Base-by-base conservation (phyloP, 1,140 invertebrate genomes). In the Sycobia sp. region DNA sequence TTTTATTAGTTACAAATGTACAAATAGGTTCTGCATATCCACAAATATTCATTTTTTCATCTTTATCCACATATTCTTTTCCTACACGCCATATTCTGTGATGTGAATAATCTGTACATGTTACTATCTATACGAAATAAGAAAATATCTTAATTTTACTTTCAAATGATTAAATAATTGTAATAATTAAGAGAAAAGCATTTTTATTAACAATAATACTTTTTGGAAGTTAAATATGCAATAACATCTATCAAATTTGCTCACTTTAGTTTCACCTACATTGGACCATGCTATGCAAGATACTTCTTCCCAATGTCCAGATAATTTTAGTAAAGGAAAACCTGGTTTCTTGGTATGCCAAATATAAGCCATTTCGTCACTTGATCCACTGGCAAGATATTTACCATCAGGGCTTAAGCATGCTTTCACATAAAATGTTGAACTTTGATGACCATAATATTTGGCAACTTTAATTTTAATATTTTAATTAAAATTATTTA, bases 321-420 rank as follows among this genome's bases (percentile, higher is more conserved):
- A 80, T 0, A 95, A 80, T 59, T 85, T 85, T 13, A 90, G 83
- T 23, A 93, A 70, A 1, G 90, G 90, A 47, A 79, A 65, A 16
- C 86, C 85, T 18, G 83, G 78, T 67, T 83, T 83, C 3, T 84
- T 84, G 8, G 87, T 84, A 72, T 89, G 87, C 92, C 93, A 96
- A 61, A 95, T 89, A 69, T 94, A 94, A 0, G 91, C 93, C 67
- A 87, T 83, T 68, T 90, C 87, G 77, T 94, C 92, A 72, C 89
- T 91, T 62, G 92, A 94, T 1, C 93, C 93, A 79, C 91, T 93
- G 0, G 92, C 78, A 13, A 96, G 77, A 76, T 92, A 95, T 44
- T 84, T 82, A 1, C 90, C 88, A 80, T 94, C 91, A 1, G 87
- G 86, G 77, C 91, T 93, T 18, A 95, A 78, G 66, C 88, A 86